Base-by-base conservation (phyloP, 2,797 vertebrate genomes). In the Acanthurus lineatus region DNA sequence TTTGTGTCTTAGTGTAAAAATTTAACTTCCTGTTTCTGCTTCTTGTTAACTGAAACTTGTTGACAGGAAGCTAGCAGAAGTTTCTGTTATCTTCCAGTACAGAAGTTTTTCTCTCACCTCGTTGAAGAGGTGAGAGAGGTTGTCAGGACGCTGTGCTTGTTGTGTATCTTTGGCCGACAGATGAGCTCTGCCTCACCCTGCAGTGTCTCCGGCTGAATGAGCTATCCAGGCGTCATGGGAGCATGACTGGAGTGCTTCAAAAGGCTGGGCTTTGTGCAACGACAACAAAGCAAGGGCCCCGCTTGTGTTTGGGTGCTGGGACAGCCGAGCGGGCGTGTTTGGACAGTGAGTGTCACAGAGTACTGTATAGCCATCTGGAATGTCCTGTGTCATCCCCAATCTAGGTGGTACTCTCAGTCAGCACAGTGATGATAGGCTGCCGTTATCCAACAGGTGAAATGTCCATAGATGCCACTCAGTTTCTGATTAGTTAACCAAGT, bases 221-320 rank as follows among this genome's bases (percentile, higher is more conserved):
- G 77, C 79, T 49, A 42, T 69, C 57, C 78, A 32, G 47, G 75
- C 81, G 47, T 92, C 88, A 91, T 45, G 68, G 87, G 73, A 84
- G 89, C 80, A 87, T 91, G 89, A 86, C 88, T 88, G 89, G 85
- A 72, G 81, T 66, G 79, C 86, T 89, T 91, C 89, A 92, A 91
- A 93, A 91, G 90, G 78, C 85, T 14, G 0, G 89, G 90, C 90
- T 95, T 94, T 94, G 88, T 56, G 78, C 89, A 92, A 84, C 54
- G 82, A 88, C 86, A 95, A 94, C 93, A 95, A 65, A 77, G 73
- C 78, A 72, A 82, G 68, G 68, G 85, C 72, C 73, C 62, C 19
- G 74, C 82, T 90, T 90, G 84, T 91, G 89, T 93, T 93, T 89
- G 87, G 89, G 71, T 87, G 84, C 74, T 74, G 81, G 86, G 88